A percentile compares a stretch with the other conserved stretches of the same genome.
These are phyloP conservation scores for Alectoris magna DNA, from an alignment of 2,797 vertebrate genomes.

Conservation along the genomic window DNA sequence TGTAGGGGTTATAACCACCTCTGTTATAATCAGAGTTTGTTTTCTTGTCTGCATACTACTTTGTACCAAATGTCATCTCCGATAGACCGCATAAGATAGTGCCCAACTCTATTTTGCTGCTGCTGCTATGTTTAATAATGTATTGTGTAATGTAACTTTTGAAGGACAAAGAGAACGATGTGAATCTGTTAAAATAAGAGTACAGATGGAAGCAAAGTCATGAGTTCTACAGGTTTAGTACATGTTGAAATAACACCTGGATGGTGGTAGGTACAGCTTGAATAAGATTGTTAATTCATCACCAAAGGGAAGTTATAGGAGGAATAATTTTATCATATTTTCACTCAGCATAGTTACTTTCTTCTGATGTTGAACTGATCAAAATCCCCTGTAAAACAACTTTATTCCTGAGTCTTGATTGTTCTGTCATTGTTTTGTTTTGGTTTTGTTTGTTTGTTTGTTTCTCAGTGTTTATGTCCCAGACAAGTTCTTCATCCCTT, in stretches of 20 bases:
- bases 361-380: not conserved
- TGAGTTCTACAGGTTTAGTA: not conserved
- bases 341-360: not conserved
- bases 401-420: conserved; percentile 1
- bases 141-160: not conserved
- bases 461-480: not conserved
- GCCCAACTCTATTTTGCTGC: not conserved
- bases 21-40: not conserved
- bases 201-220: not conserved
- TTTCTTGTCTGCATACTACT: not conserved
- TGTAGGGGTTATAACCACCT: not conserved
- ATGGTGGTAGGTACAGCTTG: not conserved
- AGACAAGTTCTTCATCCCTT: not conserved
- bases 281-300: not conserved
- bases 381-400: not conserved
- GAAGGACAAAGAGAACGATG: not conserved
- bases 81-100: not conserved
- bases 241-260: not conserved
- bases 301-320: not conserved
- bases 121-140: not conserved
- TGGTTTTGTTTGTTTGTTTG: no score
- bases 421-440: not conserved
- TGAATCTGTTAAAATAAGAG: not conserved
- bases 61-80: not conserved
- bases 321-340: not conserved